These are phyloP conservation scores for Clusia tigrina DNA, from an alignment of 2,888 invertebrate genomes.

Conservation along the genomic window DNA sequence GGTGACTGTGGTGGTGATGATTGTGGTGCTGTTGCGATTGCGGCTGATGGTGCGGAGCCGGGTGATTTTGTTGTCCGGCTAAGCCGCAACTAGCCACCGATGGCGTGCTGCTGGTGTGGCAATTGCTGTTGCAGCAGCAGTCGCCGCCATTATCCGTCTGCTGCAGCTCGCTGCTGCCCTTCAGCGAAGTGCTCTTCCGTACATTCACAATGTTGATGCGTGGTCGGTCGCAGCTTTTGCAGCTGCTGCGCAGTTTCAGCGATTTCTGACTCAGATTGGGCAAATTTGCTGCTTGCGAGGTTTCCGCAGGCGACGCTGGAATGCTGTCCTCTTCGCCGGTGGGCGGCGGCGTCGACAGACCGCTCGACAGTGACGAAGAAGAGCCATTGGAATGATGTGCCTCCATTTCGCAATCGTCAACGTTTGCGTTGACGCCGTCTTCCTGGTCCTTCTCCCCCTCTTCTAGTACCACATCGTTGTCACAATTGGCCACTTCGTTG, in stretches of 20 bases:
- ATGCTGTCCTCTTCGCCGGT: constrained; percentile 58
- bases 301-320: constrained; percentile 53
- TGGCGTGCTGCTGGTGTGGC: constrained; percentile 57
- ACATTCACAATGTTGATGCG: constrained; percentile 47
- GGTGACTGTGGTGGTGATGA: constrained; percentile 23
- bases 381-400: constrained; percentile 41
- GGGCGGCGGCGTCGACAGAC: constrained; percentile 58
- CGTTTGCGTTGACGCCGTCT: constrained; percentile 17
- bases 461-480: neutral
- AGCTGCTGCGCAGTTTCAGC: constrained; percentile 32
- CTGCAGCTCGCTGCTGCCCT: constrained; percentile 49
- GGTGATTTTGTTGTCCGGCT: constrained; percentile 31
- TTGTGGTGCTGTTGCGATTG: constrained; percentile 37
- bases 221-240: constrained; percentile 51
- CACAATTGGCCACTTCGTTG: neutral
- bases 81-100: constrained; percentile 40
- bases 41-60: constrained; percentile 33
- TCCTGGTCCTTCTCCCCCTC: constrained; percentile 15
- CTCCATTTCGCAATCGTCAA: constrained; percentile 41
- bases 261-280: constrained; percentile 41
- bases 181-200: constrained; percentile 58
- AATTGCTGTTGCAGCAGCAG: constrained; percentile 35
- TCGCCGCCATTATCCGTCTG: constrained; percentile 36
- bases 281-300: constrained; percentile 48
- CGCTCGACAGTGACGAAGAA: constrained; percentile 51